Evolutionary conservation across 2,888 invertebrate genomes (phyloP).

Genomic region (Priocnemis perturbator): DNA sequence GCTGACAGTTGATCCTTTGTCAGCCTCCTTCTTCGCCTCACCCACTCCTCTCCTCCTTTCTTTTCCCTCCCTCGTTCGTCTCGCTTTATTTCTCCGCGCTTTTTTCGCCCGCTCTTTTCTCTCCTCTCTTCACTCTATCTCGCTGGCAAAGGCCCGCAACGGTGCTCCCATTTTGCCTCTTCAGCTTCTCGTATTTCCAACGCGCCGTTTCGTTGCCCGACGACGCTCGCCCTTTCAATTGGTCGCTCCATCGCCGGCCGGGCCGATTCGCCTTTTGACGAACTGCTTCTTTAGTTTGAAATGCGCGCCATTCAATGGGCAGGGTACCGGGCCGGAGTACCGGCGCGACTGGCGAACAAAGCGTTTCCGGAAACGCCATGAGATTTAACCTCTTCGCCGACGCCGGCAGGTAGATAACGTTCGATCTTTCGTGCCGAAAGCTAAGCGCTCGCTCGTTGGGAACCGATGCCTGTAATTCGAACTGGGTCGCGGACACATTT

Average conservation of each 20-base stretch:
- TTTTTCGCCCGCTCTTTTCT: conserved; percentile 19
- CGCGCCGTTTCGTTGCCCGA: conserved; percentile 49
- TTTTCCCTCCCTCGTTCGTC: background rate
- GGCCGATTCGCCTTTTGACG: conserved; percentile 70
- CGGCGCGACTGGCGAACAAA: conserved; percentile 56
- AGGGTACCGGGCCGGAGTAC: conserved; percentile 27
- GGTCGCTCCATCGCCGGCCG: conserved; percentile 38
- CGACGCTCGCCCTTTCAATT: conserved; percentile 37
- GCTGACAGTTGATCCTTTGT: conserved; percentile 68
- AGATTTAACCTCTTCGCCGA: conserved; percentile 47
- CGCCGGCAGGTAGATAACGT: conserved; percentile 51
- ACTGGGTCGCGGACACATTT: too few relatives aligned
- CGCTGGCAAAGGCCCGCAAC: conserved; percentile 41
- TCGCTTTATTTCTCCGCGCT: conserved; percentile 16
- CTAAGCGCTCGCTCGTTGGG: too few relatives aligned
- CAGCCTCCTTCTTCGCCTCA: conserved; percentile 62
- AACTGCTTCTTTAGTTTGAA: conserved; percentile 70
- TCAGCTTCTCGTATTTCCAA: conserved; percentile 60
- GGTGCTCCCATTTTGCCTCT: conserved; percentile 60
- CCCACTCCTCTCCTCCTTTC: conserved; percentile 50
- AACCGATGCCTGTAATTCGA: too few relatives aligned
- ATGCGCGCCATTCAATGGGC: conserved; percentile 59
- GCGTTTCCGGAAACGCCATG: conserved; percentile 62
- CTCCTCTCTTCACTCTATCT: conserved; percentile 14
- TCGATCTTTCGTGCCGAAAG: too few relatives aligned